phyloP scores from a whole-genome alignment of 2,888 invertebrate species.

The Cryptus armator region DNA sequence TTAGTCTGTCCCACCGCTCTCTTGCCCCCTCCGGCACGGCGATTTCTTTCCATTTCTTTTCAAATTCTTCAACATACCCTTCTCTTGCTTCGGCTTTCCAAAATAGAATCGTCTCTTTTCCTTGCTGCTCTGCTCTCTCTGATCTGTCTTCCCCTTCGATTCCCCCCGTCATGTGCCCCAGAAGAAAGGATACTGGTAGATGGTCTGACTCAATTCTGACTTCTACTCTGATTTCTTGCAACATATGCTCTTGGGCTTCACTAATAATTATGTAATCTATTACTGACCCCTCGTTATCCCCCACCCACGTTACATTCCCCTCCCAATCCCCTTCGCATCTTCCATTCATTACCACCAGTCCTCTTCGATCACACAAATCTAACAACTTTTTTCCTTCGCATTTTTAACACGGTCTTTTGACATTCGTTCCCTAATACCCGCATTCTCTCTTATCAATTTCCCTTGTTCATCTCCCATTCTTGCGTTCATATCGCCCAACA shows the following conservation, averaged over 20 bases:
- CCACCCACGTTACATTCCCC: slow-evolving; percentile 5
- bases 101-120: background rate
- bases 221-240: slow-evolving; percentile 6
- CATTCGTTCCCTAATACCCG: background rate
- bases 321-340: slow-evolving; percentile 30
- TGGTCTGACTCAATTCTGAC: slow-evolving; percentile 24
- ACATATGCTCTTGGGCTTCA: background rate
- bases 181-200: background rate
- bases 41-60: background rate
- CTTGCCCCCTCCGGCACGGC: background rate
- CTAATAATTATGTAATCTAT: slow-evolving; percentile 15
- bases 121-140: background rate
- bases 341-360: slow-evolving; percentile 21
- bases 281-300: background rate
- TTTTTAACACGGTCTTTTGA: slow-evolving; percentile 50
- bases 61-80: background rate
- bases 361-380: background rate
- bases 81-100: slow-evolving; percentile 6
- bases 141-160: background rate
- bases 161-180: too few relatives aligned
- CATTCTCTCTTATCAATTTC: background rate
- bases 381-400: slow-evolving; percentile 8
- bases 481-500: slow-evolving; percentile 56
- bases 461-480: slow-evolving; percentile 27
- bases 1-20: background rate